Base-by-base conservation (phyloP, 1,140 invertebrate species). In the Vanessa tameamea region DNA sequence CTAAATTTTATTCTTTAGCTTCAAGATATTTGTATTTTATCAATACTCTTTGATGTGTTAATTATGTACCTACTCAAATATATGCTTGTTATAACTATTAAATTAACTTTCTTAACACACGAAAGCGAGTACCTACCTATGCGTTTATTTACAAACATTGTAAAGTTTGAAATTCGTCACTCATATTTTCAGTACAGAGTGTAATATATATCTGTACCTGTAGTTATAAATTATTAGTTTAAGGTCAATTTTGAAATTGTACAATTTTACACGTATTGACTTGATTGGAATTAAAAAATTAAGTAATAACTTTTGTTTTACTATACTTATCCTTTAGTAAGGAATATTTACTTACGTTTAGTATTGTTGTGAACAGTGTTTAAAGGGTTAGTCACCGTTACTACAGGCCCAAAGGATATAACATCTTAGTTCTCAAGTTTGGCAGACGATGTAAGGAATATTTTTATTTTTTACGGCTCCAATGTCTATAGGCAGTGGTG, bases 221-320 rank as follows among this genome's bases (percentile, higher is more conserved):
- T 79, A 84, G 78, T 79, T 83, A 65, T 78, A 81, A 31, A 76
- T 77, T 64, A 61, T 73, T 78, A 80, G 78, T 76, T 70, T 84
- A 71, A 82, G 82, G 69, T 79, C 78, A 78, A 84, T 89, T 88
- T 89, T 85, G 85, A 83, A 81, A 84, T 82, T 89, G 87, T 91
- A 91, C 86, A 90, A 89, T 89, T 91, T 91, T 91, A 91, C 85
- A 89, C 80, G 73, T 67, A 85, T 82, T 86, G 73, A 77, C 81
- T 73, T 66, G 61, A 75, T 70, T 51, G 68, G 67, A 64, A 75
- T 75, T 75, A 75, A 75, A 69, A 75, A 74, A 74, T 12, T 20
- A 57, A 57, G 9, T 11, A 57, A 23, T 9, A 23, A 23, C 20
- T 16, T 13, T 57, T 57, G 20, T 57, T 57, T 57, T 57, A 57